Evolutionary conservation across 2,113 vertebrate genomes (phyloP), one percentile per base, ranked within the genome.

Genomic region (Theristicus caerulescens): DNA sequence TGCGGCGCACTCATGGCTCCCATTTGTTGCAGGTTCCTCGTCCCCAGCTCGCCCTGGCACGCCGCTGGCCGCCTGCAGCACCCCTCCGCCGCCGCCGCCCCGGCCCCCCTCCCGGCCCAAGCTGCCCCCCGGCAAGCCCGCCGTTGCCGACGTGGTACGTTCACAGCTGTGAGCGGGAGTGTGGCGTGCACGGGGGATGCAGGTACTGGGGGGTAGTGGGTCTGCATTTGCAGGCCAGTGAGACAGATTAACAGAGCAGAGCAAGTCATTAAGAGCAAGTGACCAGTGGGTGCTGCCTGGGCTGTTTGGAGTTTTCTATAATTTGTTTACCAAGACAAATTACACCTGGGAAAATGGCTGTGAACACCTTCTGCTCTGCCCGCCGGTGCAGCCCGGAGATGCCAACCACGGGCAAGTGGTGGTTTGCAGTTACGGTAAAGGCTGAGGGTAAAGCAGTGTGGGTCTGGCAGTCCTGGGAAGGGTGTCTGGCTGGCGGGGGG

Each of bases 101-200:
- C 98, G 99, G 10, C 99, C 99, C 10, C 99, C 99, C 2, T 99
- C 99, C 9, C 95, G 99, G 90, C 99, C 99, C 71, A 99, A 99
- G 98, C 98, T 99, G 70, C 99, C 99, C 69, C 99, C 99, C 0
- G 99, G 99, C 87, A 99, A 99, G 78, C 99, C 99, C 73, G 96
- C 97, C 26, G 97, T 99, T 40, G 91, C 98, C 57, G 99, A 99
- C 8, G 96, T 99, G 99, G 99, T 99, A 99, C 4, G 99, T 98
- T 22, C 22, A 12, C 10, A 5, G 36, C 34, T 2, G 2, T 16
- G 13, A 6, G 21, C 0, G 5, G 49, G 66, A 40, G 13, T 3
- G 7, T 9, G 74, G 46, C 0, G 7, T 6, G 26, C 32, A 7
- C 6, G 3, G 7, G 47, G 6, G 19, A 16, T 11, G 16, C 13